phyloP scores from a whole-genome alignment of 2,888 invertebrate genomes.

The Marronus borbonicus region DNA sequence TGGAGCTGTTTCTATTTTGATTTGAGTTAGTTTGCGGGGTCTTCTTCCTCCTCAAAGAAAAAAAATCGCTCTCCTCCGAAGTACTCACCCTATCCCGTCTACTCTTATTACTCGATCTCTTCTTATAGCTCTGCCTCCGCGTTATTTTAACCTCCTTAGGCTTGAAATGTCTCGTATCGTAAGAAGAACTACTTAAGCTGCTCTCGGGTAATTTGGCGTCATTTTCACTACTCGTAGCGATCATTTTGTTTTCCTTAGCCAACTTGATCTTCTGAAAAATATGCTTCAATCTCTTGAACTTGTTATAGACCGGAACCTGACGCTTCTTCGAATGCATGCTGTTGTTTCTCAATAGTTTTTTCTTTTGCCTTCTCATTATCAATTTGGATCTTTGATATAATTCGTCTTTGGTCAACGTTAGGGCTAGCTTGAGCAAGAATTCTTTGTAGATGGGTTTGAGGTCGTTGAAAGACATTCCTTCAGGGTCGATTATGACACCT shows the following conservation, averaged over 20 bases:
- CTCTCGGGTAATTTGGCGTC: slow-evolving; percentile 71
- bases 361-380: slow-evolving; percentile 89
- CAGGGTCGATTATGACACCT: slow-evolving; percentile 90
- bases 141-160: slow-evolving; percentile 71
- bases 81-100: slow-evolving; percentile 65
- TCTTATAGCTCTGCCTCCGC: slow-evolving; percentile 63
- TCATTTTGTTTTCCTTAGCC: slow-evolving; percentile 54
- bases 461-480: slow-evolving; percentile 95
- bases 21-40: slow-evolving; percentile 54
- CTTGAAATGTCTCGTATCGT: slow-evolving; percentile 76
- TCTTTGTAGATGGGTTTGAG: slow-evolving; percentile 93
- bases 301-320: slow-evolving; percentile 63
- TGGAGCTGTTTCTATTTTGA: slow-evolving; percentile 70
- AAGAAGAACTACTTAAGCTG: slow-evolving; percentile 77
- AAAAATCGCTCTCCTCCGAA: slow-evolving; percentile 71
- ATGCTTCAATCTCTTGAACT: slow-evolving; percentile 66
- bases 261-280: slow-evolving; percentile 73
- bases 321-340: slow-evolving; percentile 63
- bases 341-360: slow-evolving; percentile 77
- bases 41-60: slow-evolving; percentile 66
- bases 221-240: slow-evolving; percentile 52
- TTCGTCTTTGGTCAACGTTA: slow-evolving; percentile 93
- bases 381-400: slow-evolving; percentile 91
- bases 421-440: slow-evolving; percentile 88
- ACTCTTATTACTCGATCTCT: slow-evolving; percentile 56